These are phyloP conservation scores for Rosalia funebris DNA, from an alignment of 2,888 invertebrate genomes.

Conservation along the genomic window DNA sequence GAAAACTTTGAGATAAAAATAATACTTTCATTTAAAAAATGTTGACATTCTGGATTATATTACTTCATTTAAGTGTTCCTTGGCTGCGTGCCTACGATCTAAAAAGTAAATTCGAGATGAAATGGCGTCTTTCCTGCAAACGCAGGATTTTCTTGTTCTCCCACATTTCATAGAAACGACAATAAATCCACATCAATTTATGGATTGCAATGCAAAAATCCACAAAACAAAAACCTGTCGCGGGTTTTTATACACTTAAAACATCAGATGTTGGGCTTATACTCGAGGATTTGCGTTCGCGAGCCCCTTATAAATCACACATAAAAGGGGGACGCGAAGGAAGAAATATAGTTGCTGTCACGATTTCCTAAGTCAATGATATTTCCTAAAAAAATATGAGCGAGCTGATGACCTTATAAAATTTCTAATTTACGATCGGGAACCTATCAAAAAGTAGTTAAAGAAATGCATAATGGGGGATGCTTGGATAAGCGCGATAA, in stretches of 20 bases:
- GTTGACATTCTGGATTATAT: too few species aligned
- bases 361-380: constrained; percentile 15
- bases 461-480: neutral
- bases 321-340: constrained; percentile 17
- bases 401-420: constrained; percentile 7
- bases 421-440: constrained; percentile 5
- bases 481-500: neutral
- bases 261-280: constrained; percentile 10
- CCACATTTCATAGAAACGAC: neutral
- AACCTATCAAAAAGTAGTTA: constrained; percentile 2
- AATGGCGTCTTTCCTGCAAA: neutral
- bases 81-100: too few species aligned
- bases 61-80: too few species aligned
- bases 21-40: too few species aligned
- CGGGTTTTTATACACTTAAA: constrained; percentile 14
- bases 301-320: constrained; percentile 23
- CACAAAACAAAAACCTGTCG: constrained; percentile 11
- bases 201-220: constrained; percentile 1
- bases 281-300: constrained; percentile 7
- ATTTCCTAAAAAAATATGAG: constrained; percentile 25
- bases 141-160: neutral
- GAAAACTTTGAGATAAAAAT: too few species aligned
- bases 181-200: neutral
- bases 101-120: too few species aligned
- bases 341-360: constrained; percentile 27